phyloP scores from a whole-genome alignment of 2,113 vertebrate species.

The Natator depressus region DNA sequence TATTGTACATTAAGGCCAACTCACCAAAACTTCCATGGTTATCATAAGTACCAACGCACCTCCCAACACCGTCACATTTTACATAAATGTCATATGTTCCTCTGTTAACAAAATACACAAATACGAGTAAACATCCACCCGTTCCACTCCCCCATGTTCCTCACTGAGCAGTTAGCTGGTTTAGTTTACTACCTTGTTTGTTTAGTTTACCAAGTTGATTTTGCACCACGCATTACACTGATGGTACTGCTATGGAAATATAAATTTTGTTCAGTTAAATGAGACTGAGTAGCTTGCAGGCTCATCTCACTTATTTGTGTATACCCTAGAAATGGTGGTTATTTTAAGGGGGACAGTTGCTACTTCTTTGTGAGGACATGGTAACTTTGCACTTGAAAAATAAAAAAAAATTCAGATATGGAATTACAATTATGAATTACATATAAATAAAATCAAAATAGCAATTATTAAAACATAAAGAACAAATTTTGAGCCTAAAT shows the following conservation, averaged over 20 bases:
- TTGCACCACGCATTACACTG: background rate
- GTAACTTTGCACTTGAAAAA: background rate
- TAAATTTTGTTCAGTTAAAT: background rate
- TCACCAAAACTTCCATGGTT: conserved; percentile 98
- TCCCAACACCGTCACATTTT: conserved; percentile 87
- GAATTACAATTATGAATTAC: background rate
- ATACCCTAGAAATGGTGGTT: background rate
- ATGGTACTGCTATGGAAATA: conserved; percentile 10
- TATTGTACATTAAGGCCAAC: conserved; percentile 99
- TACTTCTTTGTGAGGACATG: background rate
- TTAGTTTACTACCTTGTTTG: background rate
- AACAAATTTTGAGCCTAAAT: background rate
- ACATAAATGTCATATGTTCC: conserved; percentile 94
- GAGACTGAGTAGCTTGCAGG: background rate
- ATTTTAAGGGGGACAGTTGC: background rate
- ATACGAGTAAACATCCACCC: background rate
- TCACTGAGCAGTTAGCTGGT: background rate
- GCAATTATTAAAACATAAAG: conserved; percentile 9
- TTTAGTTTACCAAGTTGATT: background rate
- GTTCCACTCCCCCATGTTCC: background rate
- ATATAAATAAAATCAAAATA: background rate
- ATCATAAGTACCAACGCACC: conserved; percentile 93
- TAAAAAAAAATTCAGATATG: background rate
- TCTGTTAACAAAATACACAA: conserved; percentile 77
- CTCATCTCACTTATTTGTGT: background rate